Evolutionary conservation across 2,797 vertebrate species (phyloP), one percentile per base, ranked within the genome.

Genomic region (Acanthurus lineatus): DNA sequence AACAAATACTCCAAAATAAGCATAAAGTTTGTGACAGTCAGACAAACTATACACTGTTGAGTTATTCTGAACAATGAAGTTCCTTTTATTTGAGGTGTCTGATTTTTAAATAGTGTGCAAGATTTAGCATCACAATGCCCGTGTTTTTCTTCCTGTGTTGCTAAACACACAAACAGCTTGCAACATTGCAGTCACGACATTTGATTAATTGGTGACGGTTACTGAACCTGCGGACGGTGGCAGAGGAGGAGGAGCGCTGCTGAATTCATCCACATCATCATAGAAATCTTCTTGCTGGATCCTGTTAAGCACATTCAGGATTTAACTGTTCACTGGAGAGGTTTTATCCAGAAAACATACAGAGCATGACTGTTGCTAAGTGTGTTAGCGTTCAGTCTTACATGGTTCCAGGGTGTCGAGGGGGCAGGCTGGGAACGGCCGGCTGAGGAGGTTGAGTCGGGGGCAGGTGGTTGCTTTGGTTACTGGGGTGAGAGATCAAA

Each of bases 191-290:
- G n/a, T 22, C 3, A 12, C 51, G 25, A 28, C 0, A 25, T 71
- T 11, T 69, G 8, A 49, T 44, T 1, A 48, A 74, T 16, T 4
- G 48, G 17, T 28, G 9, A 73, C 9, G 28, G n/a, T 53, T 66
- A 72, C 45, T 62, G 66, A 68, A 94, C 93, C 93, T 92, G 90
- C 16, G 5, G 90, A 53, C 6, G 92, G 82, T 1, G 91, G 91
- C 4, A 88, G 85, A 73, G 93, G 93, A 6, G 92, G 94, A 66
- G 91, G 91, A 53, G 77, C 1, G 38, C 17, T 82, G 76, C 2
- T 84, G 14, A 90, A 6, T 0, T 85, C 75, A 9, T 92, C 94
- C 14, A 95, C 77, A 20, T 96, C 95, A 45, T 96, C 95, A 32
- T 96, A 95, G 53, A 86, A 84, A 0, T 96, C 94, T 0, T 95